These are phyloP conservation scores for Oscheius sp. DNA, from an alignment of 1,140 invertebrate genomes.

Conservation along the genomic window DNA sequence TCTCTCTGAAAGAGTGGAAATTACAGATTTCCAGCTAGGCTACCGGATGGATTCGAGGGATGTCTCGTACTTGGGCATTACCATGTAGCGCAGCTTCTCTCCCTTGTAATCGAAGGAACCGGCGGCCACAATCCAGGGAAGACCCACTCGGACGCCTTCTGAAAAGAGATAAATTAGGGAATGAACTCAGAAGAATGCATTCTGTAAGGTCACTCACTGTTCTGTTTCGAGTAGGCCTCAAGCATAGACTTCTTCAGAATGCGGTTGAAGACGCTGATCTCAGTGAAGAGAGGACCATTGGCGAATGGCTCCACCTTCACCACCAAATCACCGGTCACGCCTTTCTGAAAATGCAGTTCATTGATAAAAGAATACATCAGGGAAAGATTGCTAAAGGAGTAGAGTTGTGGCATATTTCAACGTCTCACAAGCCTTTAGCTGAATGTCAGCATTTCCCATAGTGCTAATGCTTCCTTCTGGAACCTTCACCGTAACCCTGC, in stretches of 20 bases:
- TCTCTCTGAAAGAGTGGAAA: neutral
- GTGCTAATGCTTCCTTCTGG: too few relatives aligned
- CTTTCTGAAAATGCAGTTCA: constrained; percentile 18
- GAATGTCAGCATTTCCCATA: too few relatives aligned
- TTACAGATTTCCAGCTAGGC: neutral
- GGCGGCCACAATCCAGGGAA: constrained; percentile 27
- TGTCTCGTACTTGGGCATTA: constrained; percentile 39
- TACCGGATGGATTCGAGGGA: constrained; percentile 25
- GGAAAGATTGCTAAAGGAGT: neutral
- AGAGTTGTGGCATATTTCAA: neutral
- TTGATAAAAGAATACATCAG: constrained; percentile 14
- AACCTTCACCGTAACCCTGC: too few relatives aligned
- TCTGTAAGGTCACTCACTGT: constrained; percentile 39
- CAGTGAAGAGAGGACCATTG: constrained; percentile 53
- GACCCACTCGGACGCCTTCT: constrained; percentile 20
- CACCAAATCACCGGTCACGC: constrained; percentile 34
- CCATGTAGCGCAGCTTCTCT: constrained; percentile 36
- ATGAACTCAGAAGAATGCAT: too few relatives aligned
- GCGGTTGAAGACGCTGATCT: constrained; percentile 47
- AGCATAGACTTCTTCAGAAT: constrained; percentile 45
- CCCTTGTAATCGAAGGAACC: constrained; percentile 30
- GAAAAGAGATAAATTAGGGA: neutral
- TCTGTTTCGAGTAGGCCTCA: constrained; percentile 40
- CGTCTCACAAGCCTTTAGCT: neutral
- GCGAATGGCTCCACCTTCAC: constrained; percentile 50